Base-by-base conservation (phyloP, 1,140 invertebrate genomes). In the Ceratina japonica region DNA sequence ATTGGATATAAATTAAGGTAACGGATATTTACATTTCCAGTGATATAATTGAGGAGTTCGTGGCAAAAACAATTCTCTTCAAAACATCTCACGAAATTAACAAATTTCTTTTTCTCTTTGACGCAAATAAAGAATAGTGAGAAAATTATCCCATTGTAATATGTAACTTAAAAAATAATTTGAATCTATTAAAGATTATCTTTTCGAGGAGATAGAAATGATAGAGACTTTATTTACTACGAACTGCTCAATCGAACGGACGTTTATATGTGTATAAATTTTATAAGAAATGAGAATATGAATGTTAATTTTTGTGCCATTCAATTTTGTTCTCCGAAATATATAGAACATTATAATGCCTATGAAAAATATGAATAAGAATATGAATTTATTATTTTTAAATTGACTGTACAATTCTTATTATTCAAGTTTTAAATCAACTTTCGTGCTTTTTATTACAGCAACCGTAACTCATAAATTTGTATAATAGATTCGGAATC, bases 301-400 rank as follows among this genome's bases (percentile, higher is more conserved):
- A 37, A 70, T 49, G 59, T 44, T 31, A 77, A 44, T 37, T 56
- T 56, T 64, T 72, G 75, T 78, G 75, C 75, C 75, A 78, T 78
- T 71, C 54, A 63, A 64, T 72, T 5, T 24, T 49, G 27, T 72
- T 15, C n/a, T 61, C 22, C 49, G 22, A 75, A 70, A 24, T 37
- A 22, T 49, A 71, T 24, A 44, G 59, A 54, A 31, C 10, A 56
- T 49, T 49, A 16, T 12, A 72, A 13, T 27, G 51, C 13, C 27
- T 63, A 5, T 54, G 49, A 10, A 56, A 22, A 63, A 64, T 31
- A 10, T 77, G 24, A n/a, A n/a, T n/a, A n/a, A n/a, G 15, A 71
- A 78, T 10, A 20, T 49, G 63, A 72, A 72, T 54, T 71, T 37
- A 49, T 56, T 44, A 56, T 63, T 62, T 70, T 77, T 70, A 77